Evolutionary conservation across 1,140 invertebrate species (phyloP).

Genomic region (Potamilus streckersoni): DNA sequence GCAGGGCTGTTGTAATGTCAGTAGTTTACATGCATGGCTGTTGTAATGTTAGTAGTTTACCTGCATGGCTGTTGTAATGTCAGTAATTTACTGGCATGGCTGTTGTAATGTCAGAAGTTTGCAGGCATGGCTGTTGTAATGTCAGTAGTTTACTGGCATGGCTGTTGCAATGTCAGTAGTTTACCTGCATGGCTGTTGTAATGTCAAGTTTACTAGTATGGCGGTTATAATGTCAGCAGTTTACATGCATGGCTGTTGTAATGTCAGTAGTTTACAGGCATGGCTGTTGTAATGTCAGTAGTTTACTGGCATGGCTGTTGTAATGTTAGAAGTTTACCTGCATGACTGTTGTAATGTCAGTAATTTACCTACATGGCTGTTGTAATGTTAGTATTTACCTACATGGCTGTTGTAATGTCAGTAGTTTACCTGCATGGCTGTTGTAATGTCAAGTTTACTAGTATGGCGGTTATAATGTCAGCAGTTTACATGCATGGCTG

Average conservation of each 20-base stretch:
- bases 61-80: neutral
- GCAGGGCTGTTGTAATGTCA: neutral
- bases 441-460: slow-evolving; percentile 91
- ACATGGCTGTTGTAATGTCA: no score
- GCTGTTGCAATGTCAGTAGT: neutral
- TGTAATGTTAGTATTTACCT: neutral
- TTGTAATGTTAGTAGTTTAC: neutral
- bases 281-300: no score
- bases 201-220: no score
- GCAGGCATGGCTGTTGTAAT: slow-evolving; percentile 88
- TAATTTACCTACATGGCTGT: neutral
- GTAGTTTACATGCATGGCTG: neutral
- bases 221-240: no score
- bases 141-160: neutral
- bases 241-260: no score
- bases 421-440: neutral
- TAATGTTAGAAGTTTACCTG: neutral
- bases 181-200: no score
- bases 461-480: slow-evolving; percentile 68
- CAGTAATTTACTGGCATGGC: no score
- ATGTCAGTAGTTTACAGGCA: no score
- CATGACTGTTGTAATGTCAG: neutral
- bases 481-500: no score
- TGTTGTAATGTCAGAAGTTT: slow-evolving; percentile 77
- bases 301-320: neutral